Conservation (phyloP, 2,113 vertebrate genomes). For the Tetrax tetrax region DNA sequence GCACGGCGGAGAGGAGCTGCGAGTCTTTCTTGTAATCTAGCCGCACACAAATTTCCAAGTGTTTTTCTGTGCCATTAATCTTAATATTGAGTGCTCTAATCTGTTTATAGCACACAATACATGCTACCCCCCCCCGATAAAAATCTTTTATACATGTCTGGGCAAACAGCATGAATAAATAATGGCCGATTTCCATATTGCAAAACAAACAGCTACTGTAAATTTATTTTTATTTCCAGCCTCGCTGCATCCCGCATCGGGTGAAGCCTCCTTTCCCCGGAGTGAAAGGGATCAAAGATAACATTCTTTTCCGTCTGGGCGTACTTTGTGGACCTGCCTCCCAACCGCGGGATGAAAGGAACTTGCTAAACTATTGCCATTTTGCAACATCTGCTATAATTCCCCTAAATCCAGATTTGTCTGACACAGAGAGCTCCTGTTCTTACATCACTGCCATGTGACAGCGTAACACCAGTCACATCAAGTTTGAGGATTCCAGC, state of each 20-base stretch:
- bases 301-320: slow-evolving; percentile 84
- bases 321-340: slow-evolving; percentile 80
- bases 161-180: slow-evolving; percentile 51
- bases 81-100: slow-evolving; percentile 45
- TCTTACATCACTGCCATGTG: slow-evolving; percentile 85
- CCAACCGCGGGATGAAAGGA: slow-evolving; percentile 82
- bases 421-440: slow-evolving; percentile 82
- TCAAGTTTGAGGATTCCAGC: slow-evolving; percentile 77
- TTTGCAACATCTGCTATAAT: slow-evolving; percentile 89
- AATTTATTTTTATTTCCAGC: slow-evolving; percentile 71
- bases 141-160: slow-evolving; percentile 40
- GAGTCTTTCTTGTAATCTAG: slow-evolving; percentile 18
- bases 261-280: slow-evolving; percentile 66
- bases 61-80: slow-evolving; percentile 63
- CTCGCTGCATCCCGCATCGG: slow-evolving; percentile 36
- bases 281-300: slow-evolving; percentile 83
- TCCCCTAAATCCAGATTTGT: slow-evolving; percentile 88
- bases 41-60: slow-evolving; percentile 7
- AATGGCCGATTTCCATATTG: slow-evolving; percentile 67
- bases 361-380: slow-evolving; percentile 86
- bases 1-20: neutral
- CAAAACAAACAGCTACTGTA: slow-evolving; percentile 61
- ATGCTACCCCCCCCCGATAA: slow-evolving; percentile 35
- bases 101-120: slow-evolving; percentile 53
- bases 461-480: slow-evolving; percentile 80